Percentiles rank a stretch among this genome's conserved stretches.
Evolutionary conservation across 2,797 vertebrate genomes (phyloP).

Genomic region (Rhinella marina): DNA sequence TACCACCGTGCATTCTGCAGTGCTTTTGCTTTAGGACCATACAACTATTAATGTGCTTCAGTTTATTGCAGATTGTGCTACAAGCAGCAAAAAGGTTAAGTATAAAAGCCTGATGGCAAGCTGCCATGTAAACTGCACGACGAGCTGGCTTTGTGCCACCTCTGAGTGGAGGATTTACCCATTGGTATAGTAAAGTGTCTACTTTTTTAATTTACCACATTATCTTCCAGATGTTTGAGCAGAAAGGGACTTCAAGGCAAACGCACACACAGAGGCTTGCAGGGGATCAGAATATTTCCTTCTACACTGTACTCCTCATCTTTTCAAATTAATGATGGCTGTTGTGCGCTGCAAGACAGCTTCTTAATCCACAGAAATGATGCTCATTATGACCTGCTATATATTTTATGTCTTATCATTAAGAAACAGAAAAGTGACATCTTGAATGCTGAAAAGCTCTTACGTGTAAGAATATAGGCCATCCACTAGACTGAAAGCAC

Average conservation of each 20-base stretch:
- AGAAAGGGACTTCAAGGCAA: constrained; percentile 73
- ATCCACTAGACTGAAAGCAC: not conserved
- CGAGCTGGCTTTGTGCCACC: constrained; percentile 64
- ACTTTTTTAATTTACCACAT: constrained; percentile 72
- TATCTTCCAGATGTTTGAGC: constrained; percentile 71
- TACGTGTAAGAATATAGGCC: not conserved
- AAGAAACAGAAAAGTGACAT: constrained; percentile 38
- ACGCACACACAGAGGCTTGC: constrained; percentile 72
- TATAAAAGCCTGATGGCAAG: constrained; percentile 53
- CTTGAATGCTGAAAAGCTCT: constrained; percentile 38
- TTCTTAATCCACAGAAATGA: constrained; percentile 75
- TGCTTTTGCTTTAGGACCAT: not conserved
- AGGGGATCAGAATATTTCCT: constrained; percentile 75
- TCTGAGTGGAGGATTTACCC: constrained; percentile 65
- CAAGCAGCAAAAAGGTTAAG: constrained; percentile 49
- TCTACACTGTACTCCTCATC: constrained; percentile 68
- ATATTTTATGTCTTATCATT: constrained; percentile 55
- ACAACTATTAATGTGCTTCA: constrained; percentile 7
- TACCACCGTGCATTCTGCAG: not conserved
- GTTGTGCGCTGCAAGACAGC: constrained; percentile 73
- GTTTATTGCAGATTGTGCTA: not conserved
- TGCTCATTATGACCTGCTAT: constrained; percentile 53
- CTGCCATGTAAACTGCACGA: constrained; percentile 64
- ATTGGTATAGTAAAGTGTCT: constrained; percentile 69
- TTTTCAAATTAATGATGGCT: constrained; percentile 71